Evolutionary conservation across 2,113 vertebrate genomes (phyloP).

Genomic region (Dicentrarchus labrax): DNA sequence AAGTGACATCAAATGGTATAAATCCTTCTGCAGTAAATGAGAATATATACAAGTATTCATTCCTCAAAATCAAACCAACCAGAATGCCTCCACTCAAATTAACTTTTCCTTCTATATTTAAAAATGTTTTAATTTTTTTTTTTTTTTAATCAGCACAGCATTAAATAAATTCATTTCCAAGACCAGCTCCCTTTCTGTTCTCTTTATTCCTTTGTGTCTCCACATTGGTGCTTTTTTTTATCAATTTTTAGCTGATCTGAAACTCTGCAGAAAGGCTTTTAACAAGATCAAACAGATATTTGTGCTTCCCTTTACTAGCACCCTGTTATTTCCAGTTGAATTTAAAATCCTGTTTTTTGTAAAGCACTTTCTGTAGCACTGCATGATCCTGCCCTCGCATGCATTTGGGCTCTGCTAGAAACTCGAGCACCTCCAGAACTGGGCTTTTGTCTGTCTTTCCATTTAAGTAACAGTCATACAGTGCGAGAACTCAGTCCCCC

Average conservation of each 20-base stretch:
- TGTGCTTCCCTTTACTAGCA: neutral
- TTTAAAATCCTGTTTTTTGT: neutral
- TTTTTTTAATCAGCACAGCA: too few species aligned
- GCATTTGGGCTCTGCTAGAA: constrained; percentile 3
- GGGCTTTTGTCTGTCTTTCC: constrained; percentile 1
- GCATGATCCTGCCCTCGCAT: neutral
- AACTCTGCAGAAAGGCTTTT: neutral
- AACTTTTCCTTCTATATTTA: too few species aligned
- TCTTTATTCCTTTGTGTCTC: too few species aligned
- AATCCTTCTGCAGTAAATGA: neutral
- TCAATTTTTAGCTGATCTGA: too few species aligned
- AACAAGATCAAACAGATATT: neutral
- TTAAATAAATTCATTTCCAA: too few species aligned
- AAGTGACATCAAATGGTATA: neutral
- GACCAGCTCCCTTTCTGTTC: too few species aligned
- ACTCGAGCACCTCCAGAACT: neutral
- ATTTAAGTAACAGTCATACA: constrained; percentile 8
- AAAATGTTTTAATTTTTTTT: too few species aligned
- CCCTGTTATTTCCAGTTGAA: constrained; percentile 10
- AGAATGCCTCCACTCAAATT: neutral
- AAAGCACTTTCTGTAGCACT: constrained; percentile 5
- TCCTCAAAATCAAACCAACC: neutral
- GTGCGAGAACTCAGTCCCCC: neutral
- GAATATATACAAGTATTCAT: neutral
- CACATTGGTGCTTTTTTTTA: too few species aligned